Evolutionary conservation across 2,113 vertebrate genomes (phyloP).

Genomic region (Paramisgurnus dabryanus): DNA sequence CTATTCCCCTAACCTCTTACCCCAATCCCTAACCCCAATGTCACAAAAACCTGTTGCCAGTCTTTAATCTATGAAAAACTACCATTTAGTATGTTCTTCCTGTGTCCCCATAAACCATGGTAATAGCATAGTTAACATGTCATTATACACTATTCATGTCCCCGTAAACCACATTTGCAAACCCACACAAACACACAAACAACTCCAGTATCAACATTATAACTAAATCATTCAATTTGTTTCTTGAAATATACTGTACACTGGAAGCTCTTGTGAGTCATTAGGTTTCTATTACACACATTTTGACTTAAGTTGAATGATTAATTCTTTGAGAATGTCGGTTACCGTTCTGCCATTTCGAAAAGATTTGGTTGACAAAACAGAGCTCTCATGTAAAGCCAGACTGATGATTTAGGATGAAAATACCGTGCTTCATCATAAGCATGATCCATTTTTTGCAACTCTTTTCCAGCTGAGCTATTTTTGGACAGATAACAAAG

Average conservation of each 20-base stretch:
- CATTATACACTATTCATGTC: no score
- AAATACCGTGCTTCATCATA: background rate
- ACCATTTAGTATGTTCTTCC: no score
- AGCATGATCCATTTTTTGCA: background rate
- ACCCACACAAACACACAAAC: background rate
- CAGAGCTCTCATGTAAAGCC: background rate
- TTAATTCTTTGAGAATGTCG: background rate
- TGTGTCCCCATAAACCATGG: no score
- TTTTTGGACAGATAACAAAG: background rate
- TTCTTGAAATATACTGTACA: background rate
- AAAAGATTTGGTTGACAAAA: background rate
- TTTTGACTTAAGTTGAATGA: background rate
- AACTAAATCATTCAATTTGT: background rate
- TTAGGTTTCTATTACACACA: conserved; percentile 15
- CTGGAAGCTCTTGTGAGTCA: conserved; percentile 6
- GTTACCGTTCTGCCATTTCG: background rate
- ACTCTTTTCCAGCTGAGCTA: background rate
- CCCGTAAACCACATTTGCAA: no score
- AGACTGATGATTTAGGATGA: background rate
- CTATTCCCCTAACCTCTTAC: no score
- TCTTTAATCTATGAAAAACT: no score
- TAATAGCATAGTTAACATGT: no score
- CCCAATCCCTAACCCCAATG: no score
- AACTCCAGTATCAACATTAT: background rate
- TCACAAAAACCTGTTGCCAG: no score